These are phyloP conservation scores for Carapus acus DNA, from an alignment of 2,797 vertebrate species.

Conservation along the genomic window DNA sequence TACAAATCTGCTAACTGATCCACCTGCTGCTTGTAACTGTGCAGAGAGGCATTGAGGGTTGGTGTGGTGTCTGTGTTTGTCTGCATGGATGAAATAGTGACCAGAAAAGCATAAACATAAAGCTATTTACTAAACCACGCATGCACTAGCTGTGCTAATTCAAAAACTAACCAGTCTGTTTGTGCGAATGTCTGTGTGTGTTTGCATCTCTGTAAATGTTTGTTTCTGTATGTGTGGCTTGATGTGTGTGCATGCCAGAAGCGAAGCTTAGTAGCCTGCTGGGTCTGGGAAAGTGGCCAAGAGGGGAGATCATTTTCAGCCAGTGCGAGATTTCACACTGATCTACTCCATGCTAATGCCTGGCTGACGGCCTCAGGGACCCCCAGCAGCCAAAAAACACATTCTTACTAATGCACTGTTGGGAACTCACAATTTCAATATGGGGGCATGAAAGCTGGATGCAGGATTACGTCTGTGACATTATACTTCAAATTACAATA, in stretches of 20 bases:
- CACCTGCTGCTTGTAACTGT: slow-evolving; percentile 52
- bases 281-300: slow-evolving; percentile 60
- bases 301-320: slow-evolving; percentile 58
- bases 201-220: slow-evolving; percentile 16
- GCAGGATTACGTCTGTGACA: slow-evolving; percentile 25
- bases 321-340: slow-evolving; percentile 63
- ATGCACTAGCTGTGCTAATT: neutral
- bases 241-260: slow-evolving; percentile 10
- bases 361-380: slow-evolving; percentile 43
- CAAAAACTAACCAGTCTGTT: neutral
- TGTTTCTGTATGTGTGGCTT: slow-evolving; percentile 22
- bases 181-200: neutral
- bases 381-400: slow-evolving; percentile 32
- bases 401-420: slow-evolving; percentile 25
- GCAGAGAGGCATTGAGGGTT: slow-evolving; percentile 16
- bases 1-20: slow-evolving; percentile 40
- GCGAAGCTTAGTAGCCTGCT: slow-evolving; percentile 31
- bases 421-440: slow-evolving; percentile 53
- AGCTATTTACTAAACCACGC: slow-evolving; percentile 7
- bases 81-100: slow-evolving; percentile 6
- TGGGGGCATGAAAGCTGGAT: too few species aligned
- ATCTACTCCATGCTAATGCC: slow-evolving; percentile 47
- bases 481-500: slow-evolving; percentile 58
- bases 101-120: slow-evolving; percentile 13
- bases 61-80: slow-evolving; percentile 11